Evolutionary conservation across 2,888 invertebrate genomes (phyloP).

Genomic region (Dione juno): DNA sequence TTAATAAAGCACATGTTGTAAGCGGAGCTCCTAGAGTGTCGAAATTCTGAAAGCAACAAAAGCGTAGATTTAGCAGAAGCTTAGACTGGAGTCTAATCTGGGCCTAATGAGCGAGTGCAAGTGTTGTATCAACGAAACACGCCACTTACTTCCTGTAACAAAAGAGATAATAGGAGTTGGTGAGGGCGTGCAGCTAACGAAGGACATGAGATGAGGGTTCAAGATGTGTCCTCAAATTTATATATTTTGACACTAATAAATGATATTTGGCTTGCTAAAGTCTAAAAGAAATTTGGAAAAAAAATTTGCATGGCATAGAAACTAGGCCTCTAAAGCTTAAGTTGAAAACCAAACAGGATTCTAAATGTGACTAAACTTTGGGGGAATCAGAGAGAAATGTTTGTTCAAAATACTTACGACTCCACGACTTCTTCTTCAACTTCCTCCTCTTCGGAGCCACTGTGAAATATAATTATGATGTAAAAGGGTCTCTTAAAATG

Average conservation of each 20-base stretch:
- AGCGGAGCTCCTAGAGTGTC: constrained; percentile 43
- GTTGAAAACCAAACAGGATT: constrained; percentile 70
- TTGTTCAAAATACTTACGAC: constrained; percentile 85
- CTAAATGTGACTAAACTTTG: constrained; percentile 60
- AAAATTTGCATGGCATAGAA: constrained; percentile 69
- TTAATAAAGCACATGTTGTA: constrained; percentile 43
- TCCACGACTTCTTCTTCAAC: constrained; percentile 90
- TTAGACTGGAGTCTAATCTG: constrained; percentile 71
- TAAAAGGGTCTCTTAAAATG: constrained; percentile 43
- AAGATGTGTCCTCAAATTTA: constrained; percentile 44
- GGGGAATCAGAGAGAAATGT: constrained; percentile 40
- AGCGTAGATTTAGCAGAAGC: constrained; percentile 74
- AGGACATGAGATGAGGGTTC: constrained; percentile 54
- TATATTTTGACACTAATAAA: constrained; percentile 36
- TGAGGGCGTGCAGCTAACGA: constrained; percentile 77
- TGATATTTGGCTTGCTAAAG: constrained; percentile 35
- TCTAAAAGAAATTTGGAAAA: constrained; percentile 53
- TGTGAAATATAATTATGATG: constrained; percentile 62
- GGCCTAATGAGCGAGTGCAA: constrained; percentile 77
- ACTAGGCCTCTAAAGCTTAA: constrained; percentile 75
- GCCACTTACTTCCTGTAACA: constrained; percentile 85
- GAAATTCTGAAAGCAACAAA: constrained; percentile 72
- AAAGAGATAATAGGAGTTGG: constrained; percentile 78
- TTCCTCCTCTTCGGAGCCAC: constrained; percentile 89
- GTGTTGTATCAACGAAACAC: constrained; percentile 80